These are phyloP conservation scores for Bombus huntii DNA, from an alignment of 1,140 invertebrate species.

Conservation along the genomic window DNA sequence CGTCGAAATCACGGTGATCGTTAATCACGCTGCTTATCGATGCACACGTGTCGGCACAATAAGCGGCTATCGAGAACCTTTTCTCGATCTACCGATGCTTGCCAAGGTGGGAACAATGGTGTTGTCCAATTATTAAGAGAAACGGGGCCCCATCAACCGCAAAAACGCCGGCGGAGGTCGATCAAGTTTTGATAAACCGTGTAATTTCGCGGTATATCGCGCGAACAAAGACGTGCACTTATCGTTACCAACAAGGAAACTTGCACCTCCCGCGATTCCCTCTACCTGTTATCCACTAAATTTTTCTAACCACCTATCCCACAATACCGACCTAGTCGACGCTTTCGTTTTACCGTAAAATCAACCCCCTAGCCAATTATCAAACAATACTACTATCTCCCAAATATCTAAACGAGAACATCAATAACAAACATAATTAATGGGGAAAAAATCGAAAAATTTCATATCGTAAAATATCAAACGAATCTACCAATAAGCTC, in stretches of 20 bases:
- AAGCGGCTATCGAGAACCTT: slow-evolving; percentile 51
- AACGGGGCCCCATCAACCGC: slow-evolving; percentile 44
- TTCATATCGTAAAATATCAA: too few species aligned
- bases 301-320: slow-evolving; percentile 5
- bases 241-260: slow-evolving; percentile 54
- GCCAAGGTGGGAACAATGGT: slow-evolving; percentile 55
- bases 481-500: too few species aligned
- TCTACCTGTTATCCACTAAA: slow-evolving; percentile 30
- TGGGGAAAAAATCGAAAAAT: too few species aligned
- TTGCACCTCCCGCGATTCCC: slow-evolving; percentile 31
- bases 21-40: slow-evolving; percentile 56
- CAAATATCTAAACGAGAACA: too few species aligned
- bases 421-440: too few species aligned
- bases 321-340: not conserved
- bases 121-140: slow-evolving; percentile 61
- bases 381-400: too few species aligned
- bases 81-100: slow-evolving; percentile 52
- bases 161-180: slow-evolving; percentile 52
- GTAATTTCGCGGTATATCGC: slow-evolving; percentile 54
- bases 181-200: slow-evolving; percentile 59
- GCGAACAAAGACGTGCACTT: slow-evolving; percentile 57
- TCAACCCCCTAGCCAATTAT: too few species aligned
- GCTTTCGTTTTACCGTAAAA: too few species aligned
- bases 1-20: slow-evolving; percentile 54
- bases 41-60: slow-evolving; percentile 51